Conservation (phyloP, 2,888 invertebrate species). For the Eugnorisma glareosa region DNA sequence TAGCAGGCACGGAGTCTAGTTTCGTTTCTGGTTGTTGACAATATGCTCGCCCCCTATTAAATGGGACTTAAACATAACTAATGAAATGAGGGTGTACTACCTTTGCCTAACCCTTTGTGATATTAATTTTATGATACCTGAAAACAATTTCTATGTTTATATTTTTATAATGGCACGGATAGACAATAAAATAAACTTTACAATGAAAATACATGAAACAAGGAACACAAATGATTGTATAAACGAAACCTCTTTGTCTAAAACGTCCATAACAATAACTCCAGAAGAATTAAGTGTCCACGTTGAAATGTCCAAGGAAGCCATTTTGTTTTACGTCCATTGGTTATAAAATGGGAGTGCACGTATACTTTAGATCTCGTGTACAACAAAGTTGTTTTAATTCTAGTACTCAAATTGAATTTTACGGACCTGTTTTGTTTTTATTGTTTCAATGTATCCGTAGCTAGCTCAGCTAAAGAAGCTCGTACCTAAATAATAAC, state of each 20-base stretch:
- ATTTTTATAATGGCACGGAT: neutral
- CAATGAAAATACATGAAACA: neutral
- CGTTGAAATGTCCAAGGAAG: slow-evolving; percentile 16
- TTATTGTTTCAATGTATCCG: slow-evolving; percentile 6
- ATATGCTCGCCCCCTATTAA: no score
- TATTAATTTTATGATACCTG: neutral
- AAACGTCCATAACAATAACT: slow-evolving; percentile 23
- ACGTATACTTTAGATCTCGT: slow-evolving; percentile 31
- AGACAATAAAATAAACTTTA: neutral
- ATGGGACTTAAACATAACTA: neutral
- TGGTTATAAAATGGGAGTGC: slow-evolving; percentile 53
- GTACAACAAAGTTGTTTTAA: slow-evolving; percentile 56
- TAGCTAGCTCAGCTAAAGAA: no score
- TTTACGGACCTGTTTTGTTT: slow-evolving; percentile 18
- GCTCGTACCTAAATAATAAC: no score
- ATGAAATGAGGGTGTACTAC: no score
- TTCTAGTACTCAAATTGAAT: slow-evolving; percentile 43
- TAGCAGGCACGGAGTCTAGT: no score
- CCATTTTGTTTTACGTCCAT: slow-evolving; percentile 43
- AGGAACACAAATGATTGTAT: slow-evolving; percentile 2
- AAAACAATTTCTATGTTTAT: neutral
- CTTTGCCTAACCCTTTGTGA: neutral
- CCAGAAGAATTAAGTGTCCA: slow-evolving; percentile 19
- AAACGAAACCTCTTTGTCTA: slow-evolving; percentile 8
- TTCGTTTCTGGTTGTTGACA: no score